Percentiles rank a stretch among this genome's conserved stretches.
Conservation (phyloP, 2,888 invertebrate genomes). For the Tachina lurida region DNA sequence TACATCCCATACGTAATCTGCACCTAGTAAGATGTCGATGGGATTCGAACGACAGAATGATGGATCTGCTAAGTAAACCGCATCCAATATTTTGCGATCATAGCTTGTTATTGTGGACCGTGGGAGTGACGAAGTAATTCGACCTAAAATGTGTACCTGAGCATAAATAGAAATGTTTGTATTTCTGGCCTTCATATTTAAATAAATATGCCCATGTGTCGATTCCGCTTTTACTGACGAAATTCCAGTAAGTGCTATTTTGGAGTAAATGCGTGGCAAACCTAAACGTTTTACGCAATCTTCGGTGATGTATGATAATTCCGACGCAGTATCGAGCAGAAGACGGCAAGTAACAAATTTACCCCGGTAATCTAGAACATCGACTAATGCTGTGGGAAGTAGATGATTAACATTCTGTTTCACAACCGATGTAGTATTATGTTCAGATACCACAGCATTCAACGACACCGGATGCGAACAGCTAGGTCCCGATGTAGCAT, state of each 20-base stretch:
- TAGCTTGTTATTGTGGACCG: background rate
- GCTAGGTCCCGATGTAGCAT: background rate
- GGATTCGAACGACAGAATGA: too few species aligned
- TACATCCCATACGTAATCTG: too few species aligned
- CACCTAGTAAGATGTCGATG: too few species aligned
- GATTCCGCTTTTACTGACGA: background rate
- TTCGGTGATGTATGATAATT: conserved; percentile 38
- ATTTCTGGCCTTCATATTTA: conserved; percentile 5
- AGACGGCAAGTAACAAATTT: conserved; percentile 20
- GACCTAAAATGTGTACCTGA: background rate
- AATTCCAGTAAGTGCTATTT: background rate
- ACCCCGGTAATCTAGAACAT: background rate
- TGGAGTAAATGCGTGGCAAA: background rate
- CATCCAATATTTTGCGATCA: background rate
- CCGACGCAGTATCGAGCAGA: conserved; percentile 24
- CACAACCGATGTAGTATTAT: background rate
- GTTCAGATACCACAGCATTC: background rate
- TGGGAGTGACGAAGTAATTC: conserved; percentile 10
- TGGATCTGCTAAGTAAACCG: background rate
- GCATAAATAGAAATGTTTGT: background rate
- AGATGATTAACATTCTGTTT: background rate
- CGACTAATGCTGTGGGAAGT: conserved; percentile 25
- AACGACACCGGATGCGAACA: background rate
- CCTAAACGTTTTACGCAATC: conserved; percentile 22
- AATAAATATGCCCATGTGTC: background rate